phyloP scores from a whole-genome alignment of 2,888 invertebrate species.

The Periphyllus acericola region DNA sequence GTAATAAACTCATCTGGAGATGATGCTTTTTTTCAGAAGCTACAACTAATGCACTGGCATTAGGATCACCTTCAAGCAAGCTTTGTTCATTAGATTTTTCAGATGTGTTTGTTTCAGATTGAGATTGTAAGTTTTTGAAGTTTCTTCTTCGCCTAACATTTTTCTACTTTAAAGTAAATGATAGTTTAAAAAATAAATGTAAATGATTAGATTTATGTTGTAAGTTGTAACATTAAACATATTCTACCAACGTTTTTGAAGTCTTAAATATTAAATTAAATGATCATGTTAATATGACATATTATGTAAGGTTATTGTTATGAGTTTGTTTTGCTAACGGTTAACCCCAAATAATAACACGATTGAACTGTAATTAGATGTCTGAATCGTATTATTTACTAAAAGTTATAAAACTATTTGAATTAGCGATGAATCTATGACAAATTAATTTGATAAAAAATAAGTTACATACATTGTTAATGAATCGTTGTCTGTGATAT shows the following conservation, averaged over 20 bases:
- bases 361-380: too few relatives aligned
- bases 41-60: slow-evolving; percentile 1
- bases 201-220: not conserved
- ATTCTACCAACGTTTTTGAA: not conserved
- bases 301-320: too few relatives aligned
- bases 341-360: too few relatives aligned
- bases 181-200: not conserved
- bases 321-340: too few relatives aligned
- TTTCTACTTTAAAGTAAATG: not conserved
- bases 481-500: too few relatives aligned
- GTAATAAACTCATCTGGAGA: slow-evolving; percentile 24
- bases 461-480: too few relatives aligned
- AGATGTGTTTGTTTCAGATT: slow-evolving; percentile 7
- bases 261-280: not conserved
- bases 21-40: not conserved
- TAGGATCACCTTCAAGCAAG: not conserved
- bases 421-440: too few relatives aligned
- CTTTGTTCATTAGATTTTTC: not conserved
- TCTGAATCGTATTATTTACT: too few relatives aligned
- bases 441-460: too few relatives aligned
- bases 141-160: slow-evolving; percentile 20
- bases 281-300: too few relatives aligned
- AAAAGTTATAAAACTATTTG: too few relatives aligned
- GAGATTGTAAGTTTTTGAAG: not conserved
- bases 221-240: too few relatives aligned